Percentiles rank a stretch among this genome's conserved stretches.
phyloP scores from a whole-genome alignment of 2,888 invertebrate species.

The Agrypnus murinus region DNA sequence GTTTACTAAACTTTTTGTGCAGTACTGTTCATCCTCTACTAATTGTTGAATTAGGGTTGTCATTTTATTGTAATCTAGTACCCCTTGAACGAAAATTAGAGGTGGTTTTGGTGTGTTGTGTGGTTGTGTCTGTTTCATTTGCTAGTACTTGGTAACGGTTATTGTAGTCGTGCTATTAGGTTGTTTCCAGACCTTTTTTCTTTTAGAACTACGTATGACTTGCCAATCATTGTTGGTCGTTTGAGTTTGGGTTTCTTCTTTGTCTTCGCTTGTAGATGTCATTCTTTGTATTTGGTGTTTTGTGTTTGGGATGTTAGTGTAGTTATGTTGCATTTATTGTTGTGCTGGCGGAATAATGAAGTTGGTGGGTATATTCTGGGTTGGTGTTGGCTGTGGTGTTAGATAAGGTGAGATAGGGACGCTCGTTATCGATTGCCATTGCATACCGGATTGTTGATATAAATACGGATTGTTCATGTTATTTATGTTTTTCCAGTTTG shows the following conservation, averaged over 20 bases:
- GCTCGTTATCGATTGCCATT: slow-evolving; percentile 7
- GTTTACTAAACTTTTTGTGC: too few species aligned
- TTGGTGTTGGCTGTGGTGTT: slow-evolving; percentile 8
- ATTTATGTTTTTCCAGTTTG: background rate
- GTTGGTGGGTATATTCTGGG: background rate
- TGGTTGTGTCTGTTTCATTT: background rate
- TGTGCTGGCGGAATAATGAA: slow-evolving; percentile 9
- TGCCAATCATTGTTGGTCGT: slow-evolving; percentile 12
- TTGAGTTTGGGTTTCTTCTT: background rate
- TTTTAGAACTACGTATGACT: slow-evolving; percentile 8
- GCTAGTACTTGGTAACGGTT: background rate
- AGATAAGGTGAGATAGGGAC: slow-evolving; percentile 15
- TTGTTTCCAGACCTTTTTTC: too few species aligned
- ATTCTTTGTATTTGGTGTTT: slow-evolving; percentile 7
- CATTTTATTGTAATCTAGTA: too few species aligned
- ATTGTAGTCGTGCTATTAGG: slow-evolving; percentile 1
- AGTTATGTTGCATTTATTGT: background rate
- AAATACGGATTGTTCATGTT: background rate
- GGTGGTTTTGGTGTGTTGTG: too few species aligned
- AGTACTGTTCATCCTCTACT: too few species aligned
- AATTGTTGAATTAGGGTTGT: too few species aligned
- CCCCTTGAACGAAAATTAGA: too few species aligned
- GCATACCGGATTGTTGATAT: slow-evolving; percentile 3
- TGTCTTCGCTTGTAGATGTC: slow-evolving; percentile 4
- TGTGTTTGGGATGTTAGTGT: slow-evolving; percentile 4